These are phyloP conservation scores for Electrona antarctica DNA, from an alignment of 2,113 vertebrate genomes.

Conservation along the genomic window DNA sequence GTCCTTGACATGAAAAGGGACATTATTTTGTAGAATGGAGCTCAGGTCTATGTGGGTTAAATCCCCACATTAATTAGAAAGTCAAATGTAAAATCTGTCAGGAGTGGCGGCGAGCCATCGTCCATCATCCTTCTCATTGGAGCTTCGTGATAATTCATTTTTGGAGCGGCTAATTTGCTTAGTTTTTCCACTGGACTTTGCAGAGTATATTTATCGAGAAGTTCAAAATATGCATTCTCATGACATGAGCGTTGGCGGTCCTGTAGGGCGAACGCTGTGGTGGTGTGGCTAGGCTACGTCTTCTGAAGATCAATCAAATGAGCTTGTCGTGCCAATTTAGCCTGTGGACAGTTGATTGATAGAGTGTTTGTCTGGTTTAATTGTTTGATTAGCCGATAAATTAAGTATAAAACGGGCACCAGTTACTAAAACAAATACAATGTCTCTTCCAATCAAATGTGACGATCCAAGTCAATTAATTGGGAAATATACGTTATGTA, in stretches of 20 bases:
- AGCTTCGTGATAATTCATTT: conserved; percentile 68
- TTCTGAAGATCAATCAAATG: conserved; percentile 55
- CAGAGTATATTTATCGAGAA: conserved; percentile 57
- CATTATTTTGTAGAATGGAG: no score
- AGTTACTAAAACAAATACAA: conserved; percentile 46
- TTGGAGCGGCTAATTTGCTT: conserved; percentile 63
- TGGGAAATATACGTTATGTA: no score
- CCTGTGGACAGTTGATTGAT: conserved; percentile 49
- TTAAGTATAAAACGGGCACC: conserved; percentile 33
- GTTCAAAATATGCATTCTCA: conserved; percentile 41
- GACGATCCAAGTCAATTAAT: no score
- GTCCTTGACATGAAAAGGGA: no score
- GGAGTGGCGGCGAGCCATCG: conserved; percentile 67
- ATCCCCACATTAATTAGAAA: conserved; percentile 80
- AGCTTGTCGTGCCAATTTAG: conserved; percentile 53
- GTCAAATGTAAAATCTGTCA: conserved; percentile 76
- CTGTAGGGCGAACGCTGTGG: conserved; percentile 10
- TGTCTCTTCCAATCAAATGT: conserved; percentile 36
- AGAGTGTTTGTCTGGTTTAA: conserved; percentile 49
- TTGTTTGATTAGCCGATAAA: conserved; percentile 37
- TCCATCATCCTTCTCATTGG: conserved; percentile 76
- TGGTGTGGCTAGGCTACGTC: conserved; percentile 45
- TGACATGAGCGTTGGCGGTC: conserved; percentile 12
- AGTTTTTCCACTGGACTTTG: conserved; percentile 59
- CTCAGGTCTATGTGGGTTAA: conserved; percentile 24